Evolutionary conservation across 92 coral and sea anemone genomes (phyloP).

Genomic region (Palythoa caribaeorum): DNA sequence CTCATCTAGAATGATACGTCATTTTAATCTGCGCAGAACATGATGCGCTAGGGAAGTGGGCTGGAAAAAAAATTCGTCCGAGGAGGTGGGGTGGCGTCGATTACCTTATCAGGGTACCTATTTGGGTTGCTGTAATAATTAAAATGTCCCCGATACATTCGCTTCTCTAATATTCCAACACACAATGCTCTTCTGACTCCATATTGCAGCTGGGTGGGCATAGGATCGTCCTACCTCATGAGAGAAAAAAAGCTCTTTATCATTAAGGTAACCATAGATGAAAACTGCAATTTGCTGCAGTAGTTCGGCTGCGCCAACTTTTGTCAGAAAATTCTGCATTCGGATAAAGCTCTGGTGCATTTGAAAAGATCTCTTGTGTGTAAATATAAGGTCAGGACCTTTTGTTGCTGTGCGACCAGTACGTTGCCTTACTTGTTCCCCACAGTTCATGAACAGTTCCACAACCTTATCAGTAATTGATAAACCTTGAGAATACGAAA

Average conservation of each 20-base stretch:
- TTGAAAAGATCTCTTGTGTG: conserved; percentile 45
- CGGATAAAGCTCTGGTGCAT: conserved; percentile 22
- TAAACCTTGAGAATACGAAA: neutral
- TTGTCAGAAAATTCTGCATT: neutral
- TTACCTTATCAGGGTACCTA: conserved; percentile 60
- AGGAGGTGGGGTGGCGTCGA: conserved; percentile 35
- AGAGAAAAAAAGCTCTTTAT: conserved; percentile 63
- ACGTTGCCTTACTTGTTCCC: conserved; percentile 10
- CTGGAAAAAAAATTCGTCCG: too few relatives aligned
- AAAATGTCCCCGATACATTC: conserved; percentile 56
- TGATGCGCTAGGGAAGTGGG: too few relatives aligned
- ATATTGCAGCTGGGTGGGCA: conserved; percentile 59
- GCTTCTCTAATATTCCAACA: conserved; percentile 49
- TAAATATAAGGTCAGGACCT: conserved; percentile 22
- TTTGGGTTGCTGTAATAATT: conserved; percentile 62
- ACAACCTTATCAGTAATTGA: neutral
- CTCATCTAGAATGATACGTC: too few relatives aligned
- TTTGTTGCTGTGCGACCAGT: conserved; percentile 18
- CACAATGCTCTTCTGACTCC: conserved; percentile 51
- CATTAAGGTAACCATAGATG: conserved; percentile 60
- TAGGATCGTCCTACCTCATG: conserved; percentile 52
- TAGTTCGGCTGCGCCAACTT: conserved; percentile 49
- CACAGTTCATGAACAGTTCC: neutral
- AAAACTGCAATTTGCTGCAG: neutral
- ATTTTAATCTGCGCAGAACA: too few relatives aligned